Percentiles rank a stretch among this genome's conserved stretches.
phyloP scores from a whole-genome alignment of 2,113 vertebrate genomes.

The Cyanocitta stelleri region DNA sequence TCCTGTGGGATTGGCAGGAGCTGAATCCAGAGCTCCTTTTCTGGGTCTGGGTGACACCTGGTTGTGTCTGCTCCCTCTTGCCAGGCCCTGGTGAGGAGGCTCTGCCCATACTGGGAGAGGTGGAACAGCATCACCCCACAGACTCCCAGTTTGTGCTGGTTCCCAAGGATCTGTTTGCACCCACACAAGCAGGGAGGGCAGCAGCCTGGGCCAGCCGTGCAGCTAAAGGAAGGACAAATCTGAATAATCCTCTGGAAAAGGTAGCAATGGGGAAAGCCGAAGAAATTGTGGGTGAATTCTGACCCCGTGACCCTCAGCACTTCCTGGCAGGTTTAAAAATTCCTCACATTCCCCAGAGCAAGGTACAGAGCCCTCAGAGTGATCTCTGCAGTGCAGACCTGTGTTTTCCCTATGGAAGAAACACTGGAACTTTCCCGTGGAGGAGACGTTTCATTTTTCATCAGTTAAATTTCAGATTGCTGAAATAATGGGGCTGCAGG shows the following conservation, averaged over 20 bases:
- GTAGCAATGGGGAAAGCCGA: background rate
- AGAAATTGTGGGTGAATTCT: background rate
- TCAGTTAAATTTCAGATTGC: background rate
- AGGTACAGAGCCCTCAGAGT: background rate
- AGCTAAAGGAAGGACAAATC: background rate
- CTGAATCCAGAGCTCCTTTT: rapidly evolving
- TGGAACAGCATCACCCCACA: background rate
- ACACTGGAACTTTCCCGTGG: background rate
- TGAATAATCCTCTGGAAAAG: background rate
- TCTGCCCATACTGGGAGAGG: background rate
- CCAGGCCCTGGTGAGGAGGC: background rate
- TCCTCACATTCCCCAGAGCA: background rate
- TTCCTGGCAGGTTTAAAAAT: background rate
- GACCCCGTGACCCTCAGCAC: background rate
- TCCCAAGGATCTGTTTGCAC: background rate
- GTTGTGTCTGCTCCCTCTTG: background rate
- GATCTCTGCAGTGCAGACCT: background rate
- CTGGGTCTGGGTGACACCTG: background rate
- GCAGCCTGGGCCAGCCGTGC: background rate
- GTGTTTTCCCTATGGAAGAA: background rate
- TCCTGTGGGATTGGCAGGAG: background rate
- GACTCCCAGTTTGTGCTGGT: background rate
- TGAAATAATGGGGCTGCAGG: background rate
- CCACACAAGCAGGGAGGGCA: background rate
- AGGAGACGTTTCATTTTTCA: background rate